Base-by-base conservation (phyloP, 2,797 vertebrate species). In the Peromyscus nudipes region DNA sequence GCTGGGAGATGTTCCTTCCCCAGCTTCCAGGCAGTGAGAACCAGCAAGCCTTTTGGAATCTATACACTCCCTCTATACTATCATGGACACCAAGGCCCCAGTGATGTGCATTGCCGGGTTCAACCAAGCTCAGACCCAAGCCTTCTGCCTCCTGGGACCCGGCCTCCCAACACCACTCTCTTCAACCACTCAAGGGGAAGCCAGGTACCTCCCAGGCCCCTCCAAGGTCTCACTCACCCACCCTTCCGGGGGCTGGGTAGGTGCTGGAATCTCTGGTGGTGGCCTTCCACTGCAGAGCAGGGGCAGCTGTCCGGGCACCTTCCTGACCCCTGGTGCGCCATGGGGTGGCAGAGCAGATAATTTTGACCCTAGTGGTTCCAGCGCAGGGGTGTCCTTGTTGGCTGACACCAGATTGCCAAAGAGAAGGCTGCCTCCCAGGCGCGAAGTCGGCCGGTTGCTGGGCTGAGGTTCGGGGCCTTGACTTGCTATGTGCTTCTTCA, bases 361-460 rank as follows among this genome's bases (percentile, higher is more conserved):
- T 89, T 95, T 97, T 84, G 92, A 37, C 97, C 92, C 97, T 92
- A 1, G 98, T 6, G 96, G 83, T 55, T 97, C 97, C 29, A n/a
- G 81, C 55, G 88, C 4, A 3, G 95, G n/a, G 11, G 37, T 77
- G 2, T 98, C 73, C 77, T 97, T 99, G 98, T 2, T 99, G 98
- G 1, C 98, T 99, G 96, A 75, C 9, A 94, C 2, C 97, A 4
- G 82, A 17, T 60, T 95, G 40, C 99, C 97, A 83, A 99, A 99
- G 96, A 99, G 98, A 93, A 99, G 49, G 8, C 99, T 99, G 97
- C 98, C 99, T 83, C 99, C 99, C 17, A 99, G 98, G 2, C 99
- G 99, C 0, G 99, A 99, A 46, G 97, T 93, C 12, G 98, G 94
- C 60, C n/a, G 98, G 99, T 79, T 67, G 92, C 76, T 98, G 73